Base-by-base conservation (phyloP, 2,797 vertebrate species). In the Nyctibius grandis region DNA sequence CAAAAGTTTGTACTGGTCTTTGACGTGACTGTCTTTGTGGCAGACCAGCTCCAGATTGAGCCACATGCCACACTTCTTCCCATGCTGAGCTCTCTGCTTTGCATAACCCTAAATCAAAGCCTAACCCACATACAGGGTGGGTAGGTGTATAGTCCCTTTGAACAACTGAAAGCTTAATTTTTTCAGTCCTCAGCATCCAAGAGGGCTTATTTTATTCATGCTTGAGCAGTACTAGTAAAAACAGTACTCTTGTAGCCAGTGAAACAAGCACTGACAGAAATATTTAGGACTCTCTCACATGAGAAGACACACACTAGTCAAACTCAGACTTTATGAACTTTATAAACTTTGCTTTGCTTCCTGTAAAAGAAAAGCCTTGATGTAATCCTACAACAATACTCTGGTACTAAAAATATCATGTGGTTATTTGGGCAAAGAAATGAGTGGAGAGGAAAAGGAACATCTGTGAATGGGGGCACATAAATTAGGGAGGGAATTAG, bases 1-100 rank as follows among this genome's bases (percentile, higher is more conserved):
- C 5, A 25, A 29, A 77, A 36, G 4, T 29, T 69, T 10, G 2
- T 4, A 22, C 19, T 9, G 13, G 17, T 3, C 44, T 53, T 40
- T 11, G 19, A 42, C 8, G 1, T 2, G 1, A 16, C 15, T 7
- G 2, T 8, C 22, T 60, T 47, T 0, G 0, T 0, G 6, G 26
- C 64, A 61, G 17, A 61, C 15, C 12, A 50, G 42, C 34, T 83
- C 21, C 0, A 3, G 29, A 17, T 17, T 25, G 4, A 29, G 15
- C 34, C 9, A 12, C 1, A 0, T 3, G 7, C n/a, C 48, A 42
- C 9, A 1, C 3, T 11, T 15, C 17, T 51, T 60, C 40, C 28
- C 18, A 17, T 1, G 6, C 38, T 3, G 5, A 72, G 33, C 29
- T 75, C 53, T 28, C n/a, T 28, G 64, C 48, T 69, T 21, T 51